phyloP scores from a whole-genome alignment of 2,888 invertebrate species.

The Machimus rusticus region DNA sequence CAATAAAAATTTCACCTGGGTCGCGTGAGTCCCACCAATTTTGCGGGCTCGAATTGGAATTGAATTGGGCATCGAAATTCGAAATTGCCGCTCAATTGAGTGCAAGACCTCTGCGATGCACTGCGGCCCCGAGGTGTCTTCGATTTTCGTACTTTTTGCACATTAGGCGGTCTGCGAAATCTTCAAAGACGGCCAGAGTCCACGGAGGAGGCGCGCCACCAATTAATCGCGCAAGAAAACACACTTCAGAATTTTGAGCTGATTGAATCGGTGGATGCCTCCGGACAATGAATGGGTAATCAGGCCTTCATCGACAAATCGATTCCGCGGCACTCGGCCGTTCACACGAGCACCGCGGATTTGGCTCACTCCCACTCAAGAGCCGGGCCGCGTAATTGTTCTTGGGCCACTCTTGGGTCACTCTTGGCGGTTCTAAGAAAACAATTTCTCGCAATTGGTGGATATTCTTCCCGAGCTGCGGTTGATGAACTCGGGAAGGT shows the following conservation, averaged over 20 bases:
- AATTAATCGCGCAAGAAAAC: not conserved
- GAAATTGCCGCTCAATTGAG: not conserved
- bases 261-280: not conserved
- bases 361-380: slow-evolving; percentile 4
- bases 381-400: not conserved
- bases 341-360: not conserved
- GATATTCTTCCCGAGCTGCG: not conserved
- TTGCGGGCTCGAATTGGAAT: not conserved
- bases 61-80: not conserved
- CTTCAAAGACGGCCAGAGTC: not conserved
- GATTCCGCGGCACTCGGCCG: not conserved
- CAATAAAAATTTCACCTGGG: not conserved
- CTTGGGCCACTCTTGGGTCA: not conserved
- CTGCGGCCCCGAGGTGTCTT: not conserved
- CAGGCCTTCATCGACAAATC: slow-evolving; percentile 4
- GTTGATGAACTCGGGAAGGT: not conserved
- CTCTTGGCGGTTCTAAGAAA: not conserved
- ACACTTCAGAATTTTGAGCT: not conserved
- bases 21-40: not conserved
- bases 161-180: not conserved
- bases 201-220: not conserved
- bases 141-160: not conserved
- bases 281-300: slow-evolving; percentile 19
- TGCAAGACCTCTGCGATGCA: not conserved
- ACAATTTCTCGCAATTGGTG: slow-evolving; percentile 6